These are phyloP conservation scores for Microtus montanus DNA, from an alignment of 2,113 vertebrate species.

Conservation along the genomic window DNA sequence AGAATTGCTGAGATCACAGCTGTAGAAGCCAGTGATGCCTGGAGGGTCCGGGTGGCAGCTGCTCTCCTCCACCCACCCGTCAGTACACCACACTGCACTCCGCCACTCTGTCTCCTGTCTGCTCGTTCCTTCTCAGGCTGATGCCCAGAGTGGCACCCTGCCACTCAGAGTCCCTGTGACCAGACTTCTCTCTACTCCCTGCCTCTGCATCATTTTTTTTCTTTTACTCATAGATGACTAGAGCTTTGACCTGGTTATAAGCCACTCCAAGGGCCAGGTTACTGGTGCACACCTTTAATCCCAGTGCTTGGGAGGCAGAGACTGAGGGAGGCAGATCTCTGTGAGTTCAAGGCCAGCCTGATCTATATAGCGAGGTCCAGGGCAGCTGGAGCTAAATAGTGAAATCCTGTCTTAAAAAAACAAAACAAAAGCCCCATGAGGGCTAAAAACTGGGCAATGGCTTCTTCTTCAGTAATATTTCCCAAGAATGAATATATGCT, in stretches of 20 bases:
- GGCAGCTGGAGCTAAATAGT: neutral
- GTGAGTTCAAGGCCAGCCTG: neutral
- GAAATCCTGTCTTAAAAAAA: neutral
- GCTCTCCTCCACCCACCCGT: neutral
- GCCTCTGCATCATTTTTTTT: neutral
- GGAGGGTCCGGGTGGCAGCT: too few species aligned
- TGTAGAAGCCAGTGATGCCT: too few species aligned
- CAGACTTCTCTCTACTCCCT: neutral
- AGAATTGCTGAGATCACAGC: too few species aligned
- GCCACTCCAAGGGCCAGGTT: neutral
- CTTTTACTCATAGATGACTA: neutral
- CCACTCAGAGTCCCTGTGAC: neutral
- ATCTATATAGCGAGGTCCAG: neutral
- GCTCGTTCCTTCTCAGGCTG: neutral
- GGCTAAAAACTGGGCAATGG: neutral
- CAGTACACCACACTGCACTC: neutral
- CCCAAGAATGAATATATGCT: neutral
- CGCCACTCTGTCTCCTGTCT: neutral
- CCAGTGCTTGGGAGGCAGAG: neutral
- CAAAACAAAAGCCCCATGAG: neutral
- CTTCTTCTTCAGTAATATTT: constrained; percentile 30
- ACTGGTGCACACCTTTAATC: neutral
- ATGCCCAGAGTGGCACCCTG: neutral
- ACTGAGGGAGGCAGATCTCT: neutral
- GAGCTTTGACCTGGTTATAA: constrained; percentile 1